A percentile compares a stretch with the other conserved stretches of the same genome.
phyloP scores from a whole-genome alignment of 2,113 vertebrate genomes.

The Ginglymostoma cirratum region DNA sequence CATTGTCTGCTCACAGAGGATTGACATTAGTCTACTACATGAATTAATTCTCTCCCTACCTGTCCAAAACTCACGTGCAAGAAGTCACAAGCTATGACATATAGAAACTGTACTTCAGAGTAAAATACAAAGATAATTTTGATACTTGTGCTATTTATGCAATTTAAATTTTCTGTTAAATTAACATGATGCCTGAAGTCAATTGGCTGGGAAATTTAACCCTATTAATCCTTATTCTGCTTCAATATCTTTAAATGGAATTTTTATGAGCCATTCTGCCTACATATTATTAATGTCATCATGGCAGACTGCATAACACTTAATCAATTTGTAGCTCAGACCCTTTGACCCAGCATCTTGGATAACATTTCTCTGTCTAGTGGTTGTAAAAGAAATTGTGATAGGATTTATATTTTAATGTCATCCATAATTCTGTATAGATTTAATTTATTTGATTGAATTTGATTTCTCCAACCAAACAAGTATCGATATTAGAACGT shows the following conservation, averaged over 20 bases:
- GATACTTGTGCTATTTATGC: slow-evolving; percentile 17
- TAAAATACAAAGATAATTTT: not conserved
- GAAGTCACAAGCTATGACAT: not conserved
- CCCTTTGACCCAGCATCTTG: slow-evolving; percentile 55
- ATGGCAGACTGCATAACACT: slow-evolving; percentile 59
- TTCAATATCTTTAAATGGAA: slow-evolving; percentile 65
- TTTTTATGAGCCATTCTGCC: slow-evolving; percentile 61
- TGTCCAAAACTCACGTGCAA: too few relatives aligned
- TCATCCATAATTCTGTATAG: not conserved
- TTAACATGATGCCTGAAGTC: slow-evolving; percentile 47
- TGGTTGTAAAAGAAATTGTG: not conserved
- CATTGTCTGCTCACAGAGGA: not conserved
- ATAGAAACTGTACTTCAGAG: not conserved
- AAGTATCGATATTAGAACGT: not conserved
- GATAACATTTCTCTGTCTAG: not conserved
- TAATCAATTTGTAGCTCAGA: slow-evolving; percentile 62
- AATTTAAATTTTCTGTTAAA: not conserved
- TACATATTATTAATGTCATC: slow-evolving; percentile 54
- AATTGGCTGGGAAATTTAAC: slow-evolving; percentile 55
- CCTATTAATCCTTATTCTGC: slow-evolving; percentile 57
- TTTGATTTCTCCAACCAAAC: not conserved
- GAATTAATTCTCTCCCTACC: not conserved
- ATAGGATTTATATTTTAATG: not conserved
- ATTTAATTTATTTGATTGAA: not conserved
- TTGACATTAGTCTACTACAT: not conserved